Percentiles rank a stretch among this genome's conserved stretches.
phyloP scores from a whole-genome alignment of 37 sponge, comb jelly and placozoan genomes.

The Dysidea cf. avara region DNA sequence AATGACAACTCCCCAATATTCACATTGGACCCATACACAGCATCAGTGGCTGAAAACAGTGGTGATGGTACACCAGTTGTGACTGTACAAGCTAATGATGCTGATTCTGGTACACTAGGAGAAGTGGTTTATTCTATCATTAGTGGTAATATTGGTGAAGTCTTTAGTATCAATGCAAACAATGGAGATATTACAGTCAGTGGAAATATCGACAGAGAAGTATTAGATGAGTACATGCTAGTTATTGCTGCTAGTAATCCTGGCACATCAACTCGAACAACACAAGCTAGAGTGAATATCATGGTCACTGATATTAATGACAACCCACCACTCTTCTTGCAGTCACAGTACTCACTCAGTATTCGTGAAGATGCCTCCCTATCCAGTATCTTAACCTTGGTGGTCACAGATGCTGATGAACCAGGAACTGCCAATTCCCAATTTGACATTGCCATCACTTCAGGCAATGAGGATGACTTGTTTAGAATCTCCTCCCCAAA shows the following conservation, averaged over 20 bases:
- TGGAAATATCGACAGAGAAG: slow-evolving; percentile 40
- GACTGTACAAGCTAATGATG: slow-evolving; percentile 33
- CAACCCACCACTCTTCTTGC: slow-evolving; percentile 63
- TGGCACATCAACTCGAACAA: background rate
- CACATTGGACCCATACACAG: background rate
- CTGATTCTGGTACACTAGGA: slow-evolving; percentile 22
- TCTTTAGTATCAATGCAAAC: slow-evolving; percentile 35
- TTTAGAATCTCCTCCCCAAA: slow-evolving; percentile 17
- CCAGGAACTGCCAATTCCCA: background rate
- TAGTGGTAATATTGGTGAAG: slow-evolving; percentile 7
- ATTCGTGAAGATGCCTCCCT: slow-evolving; percentile 36
- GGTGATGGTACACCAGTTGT: slow-evolving; percentile 12
- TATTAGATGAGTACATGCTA: slow-evolving; percentile 4
- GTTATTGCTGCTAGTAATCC: slow-evolving; percentile 52
- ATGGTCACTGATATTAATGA: slow-evolving; percentile 77
- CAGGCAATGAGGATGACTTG: slow-evolving; percentile 33
- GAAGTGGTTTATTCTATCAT: slow-evolving; percentile 32
- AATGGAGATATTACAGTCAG: slow-evolving; percentile 41
- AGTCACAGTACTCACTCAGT: slow-evolving; percentile 11
- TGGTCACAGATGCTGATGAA: slow-evolving; percentile 51
- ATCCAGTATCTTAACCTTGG: slow-evolving; percentile 19
- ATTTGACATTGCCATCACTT: slow-evolving; percentile 9
- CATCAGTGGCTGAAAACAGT: slow-evolving; percentile 38
- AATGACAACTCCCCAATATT: slow-evolving; percentile 71
- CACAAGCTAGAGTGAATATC: slow-evolving; percentile 26